These are phyloP conservation scores for Diacarnus erythraeanus DNA, from an alignment of 37 sponge, comb jelly and placozoan species.

Conservation along the genomic window DNA sequence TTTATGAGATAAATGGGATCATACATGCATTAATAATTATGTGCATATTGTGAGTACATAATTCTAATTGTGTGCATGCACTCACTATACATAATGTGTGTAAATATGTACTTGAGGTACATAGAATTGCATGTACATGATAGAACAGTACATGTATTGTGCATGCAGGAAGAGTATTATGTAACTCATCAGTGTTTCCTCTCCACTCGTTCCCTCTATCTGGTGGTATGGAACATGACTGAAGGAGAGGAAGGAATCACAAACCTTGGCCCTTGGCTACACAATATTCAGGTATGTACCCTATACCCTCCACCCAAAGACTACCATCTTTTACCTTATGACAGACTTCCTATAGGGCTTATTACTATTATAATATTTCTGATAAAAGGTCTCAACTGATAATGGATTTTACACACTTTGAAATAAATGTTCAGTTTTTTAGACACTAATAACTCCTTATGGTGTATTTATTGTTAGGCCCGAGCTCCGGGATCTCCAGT, in stretches of 20 bases:
- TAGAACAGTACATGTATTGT: slow-evolving; percentile 3
- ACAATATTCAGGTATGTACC: slow-evolving; percentile 79
- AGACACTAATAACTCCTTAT: no score
- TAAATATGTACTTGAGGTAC: no score
- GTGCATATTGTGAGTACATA: not conserved
- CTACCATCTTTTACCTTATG: no score
- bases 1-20: not conserved
- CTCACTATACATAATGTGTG: not conserved
- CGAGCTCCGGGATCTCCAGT: slow-evolving; percentile 92
- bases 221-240: slow-evolving; percentile 74
- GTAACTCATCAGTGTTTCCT: slow-evolving; percentile 95
- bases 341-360: no score
- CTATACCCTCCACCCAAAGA: no score
- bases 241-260: slow-evolving; percentile 79
- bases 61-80: not conserved
- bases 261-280: slow-evolving; percentile 79
- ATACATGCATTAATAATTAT: not conserved
- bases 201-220: slow-evolving; percentile 83
- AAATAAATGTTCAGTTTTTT: no score
- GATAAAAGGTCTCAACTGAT: no score
- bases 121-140: not conserved
- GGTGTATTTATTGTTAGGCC: slow-evolving; percentile 60
- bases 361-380: no score
- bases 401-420: not conserved
- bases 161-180: slow-evolving; percentile 86